Evolutionary conservation across 2,888 invertebrate species (phyloP).

Genomic region (Lordiphosa andalusiaca): DNA sequence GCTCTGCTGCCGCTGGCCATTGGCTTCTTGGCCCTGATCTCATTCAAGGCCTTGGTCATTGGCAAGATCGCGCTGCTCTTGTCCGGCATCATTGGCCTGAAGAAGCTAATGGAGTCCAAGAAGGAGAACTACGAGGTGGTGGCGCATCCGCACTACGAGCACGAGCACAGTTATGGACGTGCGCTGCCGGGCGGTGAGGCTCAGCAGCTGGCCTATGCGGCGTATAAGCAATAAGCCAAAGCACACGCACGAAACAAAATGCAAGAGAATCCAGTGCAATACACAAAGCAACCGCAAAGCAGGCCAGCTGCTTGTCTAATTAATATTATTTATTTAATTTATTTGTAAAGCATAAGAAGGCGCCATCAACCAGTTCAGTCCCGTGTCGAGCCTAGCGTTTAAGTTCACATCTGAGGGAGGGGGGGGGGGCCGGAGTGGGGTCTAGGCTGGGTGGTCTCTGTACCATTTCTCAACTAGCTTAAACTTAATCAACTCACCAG

Average conservation of each 20-base stretch:
- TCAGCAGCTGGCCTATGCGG: constrained; percentile 87
- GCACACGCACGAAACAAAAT: constrained; percentile 5
- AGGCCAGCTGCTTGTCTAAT: constrained; percentile 51
- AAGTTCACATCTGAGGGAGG: constrained; percentile 40
- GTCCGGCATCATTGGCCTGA: constrained; percentile 86
- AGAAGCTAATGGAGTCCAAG: constrained; percentile 88
- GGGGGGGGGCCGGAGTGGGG: constrained; percentile 9
- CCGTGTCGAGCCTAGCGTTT: constrained; percentile 34
- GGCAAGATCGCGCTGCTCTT: constrained; percentile 91
- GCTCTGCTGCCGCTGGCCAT: constrained; percentile 89
- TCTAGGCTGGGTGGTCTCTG: constrained; percentile 14
- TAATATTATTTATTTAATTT: constrained; percentile 75
- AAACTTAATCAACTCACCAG: constrained; percentile 44
- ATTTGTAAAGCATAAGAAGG: constrained; percentile 60
- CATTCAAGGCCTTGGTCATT: constrained; percentile 91
- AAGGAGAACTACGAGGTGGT: constrained; percentile 89
- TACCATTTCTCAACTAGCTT: constrained; percentile 9
- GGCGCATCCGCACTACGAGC: constrained; percentile 85
- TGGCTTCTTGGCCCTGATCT: constrained; percentile 88
- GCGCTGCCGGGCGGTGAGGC: constrained; percentile 83
- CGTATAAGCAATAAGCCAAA: constrained; percentile 77
- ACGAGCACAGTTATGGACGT: constrained; percentile 84
- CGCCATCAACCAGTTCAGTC: constrained; percentile 49
- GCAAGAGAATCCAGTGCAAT: constrained; percentile 65
- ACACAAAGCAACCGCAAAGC: constrained; percentile 39